Conservation (phyloP, 2,113 vertebrate genomes). For the Pygoscelis antarcticus region DNA sequence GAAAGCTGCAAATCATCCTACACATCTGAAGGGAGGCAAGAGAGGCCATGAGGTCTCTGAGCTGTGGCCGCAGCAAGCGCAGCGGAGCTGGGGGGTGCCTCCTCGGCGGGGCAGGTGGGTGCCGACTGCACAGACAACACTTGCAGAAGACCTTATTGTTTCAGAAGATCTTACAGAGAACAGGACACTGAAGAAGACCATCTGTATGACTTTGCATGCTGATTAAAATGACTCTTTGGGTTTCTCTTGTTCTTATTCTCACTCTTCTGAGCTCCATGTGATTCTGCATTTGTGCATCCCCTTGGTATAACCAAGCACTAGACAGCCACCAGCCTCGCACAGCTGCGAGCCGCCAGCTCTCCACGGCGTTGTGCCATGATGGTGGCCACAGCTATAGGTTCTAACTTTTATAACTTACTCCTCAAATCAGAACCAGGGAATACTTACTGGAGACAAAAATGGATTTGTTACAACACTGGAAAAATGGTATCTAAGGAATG, state of each 20-base stretch:
- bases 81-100: not conserved
- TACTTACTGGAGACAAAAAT: not conserved
- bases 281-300: not conserved
- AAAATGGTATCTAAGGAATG: not conserved
- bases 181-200: not conserved
- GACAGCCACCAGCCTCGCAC: not conserved
- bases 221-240: not conserved
- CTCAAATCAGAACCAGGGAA: not conserved
- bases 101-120: not conserved
- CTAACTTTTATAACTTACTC: not conserved
- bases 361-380: fast-evolving
- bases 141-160: not conserved
- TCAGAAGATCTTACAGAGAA: not conserved
- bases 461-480: not conserved
- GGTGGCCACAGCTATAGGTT: not conserved
- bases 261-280: not conserved
- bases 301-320: not conserved
- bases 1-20: not conserved
- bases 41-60: not conserved
- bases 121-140: not conserved
- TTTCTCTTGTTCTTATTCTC: not conserved
- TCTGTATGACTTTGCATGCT: not conserved
- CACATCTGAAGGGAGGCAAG: too few species aligned
- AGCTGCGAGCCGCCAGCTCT: not conserved
- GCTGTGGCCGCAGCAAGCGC: not conserved